These are phyloP conservation scores for Catamblyrhynchus diadema DNA, from an alignment of 2,797 vertebrate species.

Conservation along the genomic window DNA sequence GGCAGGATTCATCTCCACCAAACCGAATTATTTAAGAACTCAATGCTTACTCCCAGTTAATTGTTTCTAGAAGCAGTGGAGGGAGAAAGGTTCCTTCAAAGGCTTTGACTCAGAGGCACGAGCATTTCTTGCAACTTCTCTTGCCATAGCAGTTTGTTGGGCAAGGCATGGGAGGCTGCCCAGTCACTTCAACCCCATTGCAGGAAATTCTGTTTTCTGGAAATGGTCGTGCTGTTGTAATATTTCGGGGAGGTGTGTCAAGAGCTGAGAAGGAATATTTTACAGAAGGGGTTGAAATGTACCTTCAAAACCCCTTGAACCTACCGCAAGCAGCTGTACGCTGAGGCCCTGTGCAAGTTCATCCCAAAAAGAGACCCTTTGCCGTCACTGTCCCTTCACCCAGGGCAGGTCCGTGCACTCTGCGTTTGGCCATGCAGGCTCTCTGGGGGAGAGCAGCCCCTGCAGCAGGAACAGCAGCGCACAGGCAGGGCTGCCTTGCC, in stretches of 20 bases:
- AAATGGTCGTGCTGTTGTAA: not conserved
- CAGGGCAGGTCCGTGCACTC: rapidly evolving
- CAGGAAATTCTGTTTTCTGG: not conserved
- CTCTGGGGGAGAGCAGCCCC: not conserved
- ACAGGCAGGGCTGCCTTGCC: not conserved
- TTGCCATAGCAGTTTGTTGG: not conserved
- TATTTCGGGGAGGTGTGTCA: not conserved
- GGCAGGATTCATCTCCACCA: not conserved
- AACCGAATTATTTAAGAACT: not conserved
- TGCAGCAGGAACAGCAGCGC: rapidly evolving
- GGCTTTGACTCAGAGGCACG: not conserved
- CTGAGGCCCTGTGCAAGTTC: not conserved
- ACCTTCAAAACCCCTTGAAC: not conserved
- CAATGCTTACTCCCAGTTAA: not conserved
- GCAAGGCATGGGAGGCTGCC: not conserved
- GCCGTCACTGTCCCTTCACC: rapidly evolving
- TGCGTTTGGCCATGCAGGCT: not conserved
- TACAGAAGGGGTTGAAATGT: not conserved
- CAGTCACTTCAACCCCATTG: not conserved
- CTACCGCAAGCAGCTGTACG: not conserved
- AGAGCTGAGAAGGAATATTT: not conserved
- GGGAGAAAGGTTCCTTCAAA: not conserved
- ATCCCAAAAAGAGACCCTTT: not conserved
- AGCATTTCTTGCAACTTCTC: not conserved
- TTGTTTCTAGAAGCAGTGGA: not conserved